Base-by-base conservation (phyloP, 2,797 vertebrate species). In the Lycodopsis pacificus region DNA sequence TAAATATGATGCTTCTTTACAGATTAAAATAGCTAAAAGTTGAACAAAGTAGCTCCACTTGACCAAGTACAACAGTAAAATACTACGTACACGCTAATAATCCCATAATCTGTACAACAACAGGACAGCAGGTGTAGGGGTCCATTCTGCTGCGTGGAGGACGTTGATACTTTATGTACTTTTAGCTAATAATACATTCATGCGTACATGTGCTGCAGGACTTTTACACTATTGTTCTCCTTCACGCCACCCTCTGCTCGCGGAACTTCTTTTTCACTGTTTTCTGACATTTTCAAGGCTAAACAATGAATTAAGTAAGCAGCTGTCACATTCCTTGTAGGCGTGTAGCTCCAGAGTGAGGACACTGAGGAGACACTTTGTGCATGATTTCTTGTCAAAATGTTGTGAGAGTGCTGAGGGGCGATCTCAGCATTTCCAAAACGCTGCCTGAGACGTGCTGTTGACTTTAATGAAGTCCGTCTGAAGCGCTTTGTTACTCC, bases 371-470 rank as follows among this genome's bases (percentile, higher is more conserved):
- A 15, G 11, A 15, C 2, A 51, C 46, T 61, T 22, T 38, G 5
- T 20, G 9, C 2, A 20, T 19, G 17, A n/a, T 27, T 22, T 53
- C 32, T 19, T 22, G 32, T 67, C 65, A 7, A 22, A 67, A 53
- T 38, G 20, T 67, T 67, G 32, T 67, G 48, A 15, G 25, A 14
- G 25, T 46, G 53, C 25, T n/a, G 20, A 22, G 30, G 20, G 30
- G 12, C 49, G 38, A 20, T 12, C 67, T 36, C 49, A 12, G 32
- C 19, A 1, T 64, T 48, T 40, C 2, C 61, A 13, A 68, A 56
- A 42, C 32, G 3, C 1, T 30, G 13, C 12, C 20, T 25, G 0
- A 2, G 27, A 53, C 0, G 1, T 1, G 22, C 17, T 10, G 25
- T 22, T 54, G 17, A 30, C 25, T 27, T 10, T 7, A 72, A 7